These are phyloP conservation scores for Characodon lateralis DNA, from an alignment of 2,797 vertebrate species.

Conservation along the genomic window DNA sequence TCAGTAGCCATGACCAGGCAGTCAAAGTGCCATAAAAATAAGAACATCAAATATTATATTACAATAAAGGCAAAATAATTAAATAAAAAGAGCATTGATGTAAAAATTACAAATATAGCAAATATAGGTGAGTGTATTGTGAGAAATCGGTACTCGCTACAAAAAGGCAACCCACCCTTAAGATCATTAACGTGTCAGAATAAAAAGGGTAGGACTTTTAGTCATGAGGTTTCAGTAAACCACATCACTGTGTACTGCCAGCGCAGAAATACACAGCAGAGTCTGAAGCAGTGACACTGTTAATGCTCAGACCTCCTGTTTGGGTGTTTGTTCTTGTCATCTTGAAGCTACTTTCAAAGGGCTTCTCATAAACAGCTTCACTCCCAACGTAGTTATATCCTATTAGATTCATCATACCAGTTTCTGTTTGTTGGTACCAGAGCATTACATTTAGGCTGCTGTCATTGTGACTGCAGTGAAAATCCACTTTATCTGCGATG, in stretches of 20 bases:
- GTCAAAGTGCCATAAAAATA: background rate
- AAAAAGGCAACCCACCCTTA: background rate
- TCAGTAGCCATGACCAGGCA: background rate
- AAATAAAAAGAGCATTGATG: background rate
- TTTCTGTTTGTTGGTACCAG: conserved; percentile 64
- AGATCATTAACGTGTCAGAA: background rate
- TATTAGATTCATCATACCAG: conserved; percentile 18
- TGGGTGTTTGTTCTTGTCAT: conserved; percentile 20
- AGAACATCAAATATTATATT: background rate
- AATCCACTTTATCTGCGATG: background rate
- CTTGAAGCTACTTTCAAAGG: conserved; percentile 26
- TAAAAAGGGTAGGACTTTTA: conserved; percentile 16
- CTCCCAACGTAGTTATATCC: conserved; percentile 12
- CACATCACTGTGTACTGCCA: conserved; percentile 60
- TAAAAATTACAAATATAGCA: too few species aligned
- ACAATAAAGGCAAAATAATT: background rate
- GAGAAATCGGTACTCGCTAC: background rate
- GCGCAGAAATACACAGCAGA: conserved; percentile 69
- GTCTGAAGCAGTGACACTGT: background rate
- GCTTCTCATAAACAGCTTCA: conserved; percentile 17
- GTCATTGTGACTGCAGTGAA: conserved; percentile 57
- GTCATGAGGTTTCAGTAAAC: conserved; percentile 28
- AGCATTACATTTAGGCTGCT: conserved; percentile 18
- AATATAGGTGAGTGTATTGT: background rate
- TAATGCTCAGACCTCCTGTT: conserved; percentile 37